Evolutionary conservation across 1,140 invertebrate species (phyloP), one percentile per base, ranked within the genome.

Genomic region (Drosophila subobscura): DNA sequence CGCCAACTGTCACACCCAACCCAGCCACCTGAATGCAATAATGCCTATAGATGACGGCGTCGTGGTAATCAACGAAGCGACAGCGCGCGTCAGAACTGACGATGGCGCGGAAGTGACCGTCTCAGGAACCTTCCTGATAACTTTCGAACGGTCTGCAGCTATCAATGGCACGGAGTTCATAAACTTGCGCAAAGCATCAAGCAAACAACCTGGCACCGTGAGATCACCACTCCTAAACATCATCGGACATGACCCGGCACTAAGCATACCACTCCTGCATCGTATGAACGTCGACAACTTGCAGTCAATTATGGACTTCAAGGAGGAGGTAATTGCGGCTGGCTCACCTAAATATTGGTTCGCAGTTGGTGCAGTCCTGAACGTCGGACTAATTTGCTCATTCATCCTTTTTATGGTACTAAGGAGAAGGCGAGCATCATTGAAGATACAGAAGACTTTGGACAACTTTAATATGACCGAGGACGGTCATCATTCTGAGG

Each of bases 11-110:
- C 64, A 27, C 14, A 67, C 63, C 37, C 46, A 55, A 29, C 54
- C 56, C 29, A 65, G 54, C 37, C 59, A 63, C 63, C 61, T 67
- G 29, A 41, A 27, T 14, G 47, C 50, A 8, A 25, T 60, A 23
- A 60, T 10, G 16, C 33, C 41, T 8, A 29, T 73, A 8, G 57
- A 65, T 50, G 55, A 73, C 23, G 52, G 55, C 12, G 37, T 66
- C 37, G 23, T 73, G 2, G 66, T 73, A 16, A 52, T 67, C 51
- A 73, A 73, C 37, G 57, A 73, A 29, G 12, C 5, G 10, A 50
- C 53, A 16, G 54, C 53, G 20, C 41, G 8, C 12, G 50, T 65
- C 22, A 40, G 49, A 8, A 55, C 56, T n/a, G 52, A 33, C 16
- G 45, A 61, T 49, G 33, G 49, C 40, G n/a, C 55, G 7, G 55